Conservation (phyloP, 2,888 invertebrate species). For the Philonicus albiceps region DNA sequence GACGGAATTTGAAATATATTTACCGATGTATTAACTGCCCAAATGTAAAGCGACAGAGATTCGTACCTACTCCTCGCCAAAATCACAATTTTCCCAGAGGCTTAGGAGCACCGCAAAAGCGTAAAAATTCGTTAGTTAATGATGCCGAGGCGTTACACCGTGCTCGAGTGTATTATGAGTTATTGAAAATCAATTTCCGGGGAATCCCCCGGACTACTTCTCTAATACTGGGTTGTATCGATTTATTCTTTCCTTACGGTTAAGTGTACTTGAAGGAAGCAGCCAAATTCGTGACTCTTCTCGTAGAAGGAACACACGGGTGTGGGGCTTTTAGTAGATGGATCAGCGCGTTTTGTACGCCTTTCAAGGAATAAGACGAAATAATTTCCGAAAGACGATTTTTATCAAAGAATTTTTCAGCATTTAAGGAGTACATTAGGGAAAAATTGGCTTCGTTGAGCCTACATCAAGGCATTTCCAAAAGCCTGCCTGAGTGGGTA, state of each 20-base stretch:
- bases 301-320: background rate
- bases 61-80: background rate
- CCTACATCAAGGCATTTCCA: conserved; percentile 11
- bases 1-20: background rate
- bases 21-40: background rate
- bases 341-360: background rate
- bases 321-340: background rate
- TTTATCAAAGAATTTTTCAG: conserved; percentile 28
- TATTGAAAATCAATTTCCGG: conserved; percentile 21
- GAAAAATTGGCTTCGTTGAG: conserved; percentile 31
- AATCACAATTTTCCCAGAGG: background rate
- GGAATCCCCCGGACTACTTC: background rate
- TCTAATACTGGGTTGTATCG: background rate
- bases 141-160: background rate
- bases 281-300: background rate
- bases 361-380: background rate
- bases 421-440: conserved; percentile 17
- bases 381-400: conserved; percentile 22
- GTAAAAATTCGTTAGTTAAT: background rate
- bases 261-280: background rate
- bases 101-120: background rate
- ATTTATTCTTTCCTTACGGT: background rate
- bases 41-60: background rate
- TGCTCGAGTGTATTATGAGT: background rate
- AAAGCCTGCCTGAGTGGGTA: background rate